Evolutionary conservation across 2,888 invertebrate species (phyloP).

Genomic region (Thumatha senex): DNA sequence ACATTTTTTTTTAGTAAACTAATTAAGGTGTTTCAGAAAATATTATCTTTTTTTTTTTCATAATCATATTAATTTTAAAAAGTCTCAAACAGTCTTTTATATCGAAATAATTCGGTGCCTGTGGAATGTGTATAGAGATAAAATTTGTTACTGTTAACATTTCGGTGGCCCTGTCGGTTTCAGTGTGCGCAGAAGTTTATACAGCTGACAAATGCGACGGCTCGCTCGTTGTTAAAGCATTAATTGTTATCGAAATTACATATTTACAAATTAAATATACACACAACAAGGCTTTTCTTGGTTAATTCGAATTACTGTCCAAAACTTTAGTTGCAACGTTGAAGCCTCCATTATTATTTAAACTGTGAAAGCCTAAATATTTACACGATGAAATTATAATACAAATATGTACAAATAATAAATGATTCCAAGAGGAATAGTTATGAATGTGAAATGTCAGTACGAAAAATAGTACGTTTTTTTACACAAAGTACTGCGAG

Average conservation of each 20-base stretch:
- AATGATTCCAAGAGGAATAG: conserved; percentile 44
- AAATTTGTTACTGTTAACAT: too few relatives aligned
- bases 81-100: conserved; percentile 79
- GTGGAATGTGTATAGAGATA: conserved; percentile 74
- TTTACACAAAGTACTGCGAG: conserved; percentile 40
- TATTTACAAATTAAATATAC: conserved; percentile 77
- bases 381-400: conserved; percentile 50
- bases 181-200: conserved; percentile 77
- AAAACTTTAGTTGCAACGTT: conserved; percentile 52
- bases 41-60: conserved; percentile 64
- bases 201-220: conserved; percentile 67
- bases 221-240: conserved; percentile 73
- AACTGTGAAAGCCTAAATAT: conserved; percentile 39
- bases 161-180: conserved; percentile 27
- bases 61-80: conserved; percentile 65
- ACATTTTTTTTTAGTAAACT: conserved; percentile 65
- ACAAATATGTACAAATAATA: conserved; percentile 71
- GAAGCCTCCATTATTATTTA: conserved; percentile 52
- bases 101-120: conserved; percentile 78
- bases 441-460: conserved; percentile 24
- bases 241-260: conserved; percentile 71
- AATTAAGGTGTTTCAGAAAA: conserved; percentile 79
- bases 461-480: conserved; percentile 24
- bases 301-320: conserved; percentile 62
- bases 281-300: conserved; percentile 68